Base-by-base conservation (phyloP, 2,888 invertebrate genomes). In the Leucoma salicis region DNA sequence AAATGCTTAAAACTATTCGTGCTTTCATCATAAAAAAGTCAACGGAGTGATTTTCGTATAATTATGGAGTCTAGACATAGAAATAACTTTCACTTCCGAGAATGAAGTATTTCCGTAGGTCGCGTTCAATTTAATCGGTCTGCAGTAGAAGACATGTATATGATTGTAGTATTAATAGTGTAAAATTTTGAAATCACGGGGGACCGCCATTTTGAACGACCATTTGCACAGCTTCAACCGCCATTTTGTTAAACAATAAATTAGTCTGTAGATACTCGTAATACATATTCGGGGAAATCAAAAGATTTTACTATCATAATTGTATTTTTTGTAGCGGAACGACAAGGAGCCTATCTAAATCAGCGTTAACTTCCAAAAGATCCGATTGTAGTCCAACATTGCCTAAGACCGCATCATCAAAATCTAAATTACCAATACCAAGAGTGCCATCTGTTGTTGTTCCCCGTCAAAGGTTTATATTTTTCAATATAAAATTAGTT, bases 391-490 rank as follows among this genome's bases (percentile, higher is more conserved):
- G n/a, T 12, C n/a, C n/a, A n/a, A n/a, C n/a, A n/a, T n/a, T n/a
- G n/a, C 16, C 31, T 8, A 0, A n/a, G 0, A 21, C 16, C 2
- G n/a, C 21, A 11, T 1, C 15, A n/a, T 3, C 35, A 8, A 21
- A 14, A 18, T 3, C 12, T 11, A 14, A 14, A 14, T 1, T 24
- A 13, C 38, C 7, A 64, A 72, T 72, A 42, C 57, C 58, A 46
- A 70, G 77, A 57, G 53, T 73, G 1, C 52, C 70, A 14, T 46
- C 63, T 16, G 65, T 82, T 21, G 56, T 78, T 14, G 77, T 81
- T 4, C 82, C 81, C 0, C 55, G 57, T 10, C 70, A 79, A 62
- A 81, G 81, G 80, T 80, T 66, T 42, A 42, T 53, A 53, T 52
- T 40, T 29, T 31, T 29, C 14, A 15, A 3, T 31, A 6, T 31